Evolutionary conservation across 2,797 vertebrate species (phyloP).

Genomic region (Myioborus melanocephalus): DNA sequence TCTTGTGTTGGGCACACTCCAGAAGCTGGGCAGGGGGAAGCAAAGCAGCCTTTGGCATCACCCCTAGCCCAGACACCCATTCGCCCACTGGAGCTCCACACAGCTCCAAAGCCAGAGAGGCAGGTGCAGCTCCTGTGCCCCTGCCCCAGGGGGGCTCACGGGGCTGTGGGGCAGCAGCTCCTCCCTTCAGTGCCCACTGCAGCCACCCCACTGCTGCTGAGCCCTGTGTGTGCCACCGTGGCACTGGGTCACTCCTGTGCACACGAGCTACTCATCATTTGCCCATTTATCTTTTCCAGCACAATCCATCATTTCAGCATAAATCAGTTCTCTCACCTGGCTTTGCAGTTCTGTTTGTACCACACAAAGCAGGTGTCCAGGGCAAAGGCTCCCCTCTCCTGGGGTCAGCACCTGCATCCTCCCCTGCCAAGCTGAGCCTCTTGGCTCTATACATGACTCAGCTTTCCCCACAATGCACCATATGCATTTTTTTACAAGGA

Average conservation of each 20-base stretch:
- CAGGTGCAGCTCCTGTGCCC: background rate
- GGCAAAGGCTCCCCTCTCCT: background rate
- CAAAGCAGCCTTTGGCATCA: background rate
- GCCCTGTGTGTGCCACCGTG: background rate
- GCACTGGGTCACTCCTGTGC: background rate
- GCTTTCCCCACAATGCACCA: background rate
- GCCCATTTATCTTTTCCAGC: background rate
- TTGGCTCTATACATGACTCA: background rate
- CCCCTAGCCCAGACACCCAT: background rate
- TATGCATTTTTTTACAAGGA: background rate
- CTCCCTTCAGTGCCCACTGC: background rate
- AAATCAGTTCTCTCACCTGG: background rate
- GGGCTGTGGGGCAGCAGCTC: background rate
- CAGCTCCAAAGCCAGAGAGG: accelerated
- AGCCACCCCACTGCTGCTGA: background rate
- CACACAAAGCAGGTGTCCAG: background rate
- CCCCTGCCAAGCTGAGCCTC: background rate
- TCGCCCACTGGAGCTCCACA: background rate
- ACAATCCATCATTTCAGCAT: background rate
- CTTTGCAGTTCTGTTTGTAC: accelerated
- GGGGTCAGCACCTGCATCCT: background rate
- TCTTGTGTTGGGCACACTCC: accelerated
- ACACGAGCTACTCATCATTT: background rate
- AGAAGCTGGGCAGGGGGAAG: accelerated
- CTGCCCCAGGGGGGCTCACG: accelerated